Evolutionary conservation across 1,140 invertebrate genomes (phyloP).

Genomic region (Apis dorsata): DNA sequence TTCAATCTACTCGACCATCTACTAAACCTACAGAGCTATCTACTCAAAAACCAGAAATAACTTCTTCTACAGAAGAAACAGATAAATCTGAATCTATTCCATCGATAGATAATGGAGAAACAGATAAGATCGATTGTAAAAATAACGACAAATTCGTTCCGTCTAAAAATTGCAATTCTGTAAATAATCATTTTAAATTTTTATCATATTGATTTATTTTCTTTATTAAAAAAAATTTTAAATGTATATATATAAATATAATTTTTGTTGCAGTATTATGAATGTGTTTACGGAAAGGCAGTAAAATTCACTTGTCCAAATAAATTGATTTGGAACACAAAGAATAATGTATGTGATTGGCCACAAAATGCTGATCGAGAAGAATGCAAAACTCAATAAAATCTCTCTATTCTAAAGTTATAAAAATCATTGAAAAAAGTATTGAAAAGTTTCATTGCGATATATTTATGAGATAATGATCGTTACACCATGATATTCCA

Average conservation of each 20-base stretch:
- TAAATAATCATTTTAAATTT: constrained; percentile 61
- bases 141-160: constrained; percentile 73
- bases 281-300: constrained; percentile 88
- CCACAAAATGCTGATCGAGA: constrained; percentile 85
- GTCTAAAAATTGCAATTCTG: constrained; percentile 84
- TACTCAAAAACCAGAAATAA: constrained; percentile 9
- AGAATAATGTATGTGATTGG: constrained; percentile 88
- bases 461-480: not conserved
- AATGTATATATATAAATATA: no score
- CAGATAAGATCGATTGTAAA: constrained; percentile 35
- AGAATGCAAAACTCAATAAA: constrained; percentile 75
- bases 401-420: not conserved
- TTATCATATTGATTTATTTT: no score
- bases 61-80: not conserved
- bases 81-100: constrained; percentile 23
- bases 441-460: not conserved
- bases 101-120: constrained; percentile 17
- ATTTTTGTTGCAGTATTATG: constrained; percentile 85
- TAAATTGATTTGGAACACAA: constrained; percentile 87
- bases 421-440: no score
- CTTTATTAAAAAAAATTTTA: no score
- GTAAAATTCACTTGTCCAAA: constrained; percentile 86
- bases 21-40: constrained; percentile 2
- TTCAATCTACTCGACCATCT: not conserved
- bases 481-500: not conserved